Percentiles rank a stretch among this genome's conserved stretches.
Evolutionary conservation across 2,888 invertebrate genomes (phyloP).

Genomic region (Dexiosoma caninum): DNA sequence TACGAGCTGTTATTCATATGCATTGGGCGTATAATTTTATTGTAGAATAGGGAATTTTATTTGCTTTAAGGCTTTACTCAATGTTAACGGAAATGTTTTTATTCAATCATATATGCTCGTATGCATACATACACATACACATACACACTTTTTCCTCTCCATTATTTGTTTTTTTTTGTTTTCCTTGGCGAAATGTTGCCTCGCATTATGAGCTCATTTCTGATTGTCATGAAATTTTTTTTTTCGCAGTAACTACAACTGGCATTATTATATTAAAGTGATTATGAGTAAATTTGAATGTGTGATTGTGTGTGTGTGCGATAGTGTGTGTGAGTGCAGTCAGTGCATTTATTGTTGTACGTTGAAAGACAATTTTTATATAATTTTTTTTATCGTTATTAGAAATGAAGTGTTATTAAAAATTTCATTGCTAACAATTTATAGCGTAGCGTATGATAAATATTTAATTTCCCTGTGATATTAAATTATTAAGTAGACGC

Average conservation of each 20-base stretch:
- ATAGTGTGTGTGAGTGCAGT: background rate
- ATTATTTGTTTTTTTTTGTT: background rate
- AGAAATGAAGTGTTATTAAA: conserved; percentile 34
- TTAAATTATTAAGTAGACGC: conserved; percentile 32
- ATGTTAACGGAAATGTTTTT: conserved; percentile 50
- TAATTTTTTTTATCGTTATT: conserved; percentile 32
- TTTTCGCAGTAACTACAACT: conserved; percentile 1
- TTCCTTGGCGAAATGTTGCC: conserved; percentile 9
- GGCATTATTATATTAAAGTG: background rate
- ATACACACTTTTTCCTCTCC: background rate
- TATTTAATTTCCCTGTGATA: conserved; percentile 23
- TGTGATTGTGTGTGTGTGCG: background rate
- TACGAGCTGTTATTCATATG: conserved; percentile 19
- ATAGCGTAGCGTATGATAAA: conserved; percentile 36
- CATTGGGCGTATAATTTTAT: conserved; percentile 33
- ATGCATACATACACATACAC: conserved; percentile 28
- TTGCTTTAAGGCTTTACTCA: conserved; percentile 50
- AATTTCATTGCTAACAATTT: conserved; percentile 6
- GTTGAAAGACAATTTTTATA: conserved; percentile 4
- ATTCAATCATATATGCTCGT: background rate
- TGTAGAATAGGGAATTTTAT: conserved; percentile 23
- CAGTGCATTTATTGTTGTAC: background rate
- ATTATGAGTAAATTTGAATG: background rate
- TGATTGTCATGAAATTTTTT: conserved; percentile 52
- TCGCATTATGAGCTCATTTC: conserved; percentile 59